Percentiles rank a stretch among this genome's conserved stretches.
These are phyloP conservation scores for Myxocyprinus asiaticus DNA, from an alignment of 2,113 vertebrate genomes.

Conservation along the genomic window DNA sequence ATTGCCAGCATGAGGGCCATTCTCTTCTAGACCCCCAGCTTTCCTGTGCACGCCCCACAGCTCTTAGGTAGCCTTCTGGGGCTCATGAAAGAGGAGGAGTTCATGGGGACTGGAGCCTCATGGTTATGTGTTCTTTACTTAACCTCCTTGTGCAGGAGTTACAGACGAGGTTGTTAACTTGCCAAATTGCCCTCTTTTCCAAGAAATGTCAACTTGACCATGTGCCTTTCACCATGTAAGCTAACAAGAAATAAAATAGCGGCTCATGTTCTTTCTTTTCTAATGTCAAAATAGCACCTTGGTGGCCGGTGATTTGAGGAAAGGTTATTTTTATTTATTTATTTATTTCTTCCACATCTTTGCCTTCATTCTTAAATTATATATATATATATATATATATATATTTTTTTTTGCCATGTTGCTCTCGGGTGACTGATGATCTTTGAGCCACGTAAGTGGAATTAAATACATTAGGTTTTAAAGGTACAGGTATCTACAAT, in stretches of 20 bases:
- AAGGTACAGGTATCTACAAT: too few relatives aligned
- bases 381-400: too few relatives aligned
- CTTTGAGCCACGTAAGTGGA: too few relatives aligned
- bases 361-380: too few relatives aligned
- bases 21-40: slow-evolving; percentile 20
- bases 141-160: slow-evolving; percentile 52
- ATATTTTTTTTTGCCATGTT: too few relatives aligned
- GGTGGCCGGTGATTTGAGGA: too few relatives aligned
- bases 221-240: not conserved
- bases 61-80: slow-evolving; percentile 33
- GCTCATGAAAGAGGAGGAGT: slow-evolving; percentile 17
- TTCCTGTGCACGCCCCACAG: slow-evolving; percentile 10
- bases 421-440: too few relatives aligned
- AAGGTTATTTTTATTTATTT: too few relatives aligned
- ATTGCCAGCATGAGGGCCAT: slow-evolving; percentile 17
- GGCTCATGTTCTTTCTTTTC: not conserved
- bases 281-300: not conserved
- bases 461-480: too few relatives aligned
- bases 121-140: slow-evolving; percentile 42
- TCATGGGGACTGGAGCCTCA: slow-evolving; percentile 31
- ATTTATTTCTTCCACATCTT: too few relatives aligned
- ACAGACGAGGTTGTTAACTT: slow-evolving; percentile 44
- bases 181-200: slow-evolving; percentile 67
- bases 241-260: not conserved
- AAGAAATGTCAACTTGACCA: slow-evolving; percentile 69